These are phyloP conservation scores for Sturmia bella DNA, from an alignment of 2,888 invertebrate species.

Conservation along the genomic window DNA sequence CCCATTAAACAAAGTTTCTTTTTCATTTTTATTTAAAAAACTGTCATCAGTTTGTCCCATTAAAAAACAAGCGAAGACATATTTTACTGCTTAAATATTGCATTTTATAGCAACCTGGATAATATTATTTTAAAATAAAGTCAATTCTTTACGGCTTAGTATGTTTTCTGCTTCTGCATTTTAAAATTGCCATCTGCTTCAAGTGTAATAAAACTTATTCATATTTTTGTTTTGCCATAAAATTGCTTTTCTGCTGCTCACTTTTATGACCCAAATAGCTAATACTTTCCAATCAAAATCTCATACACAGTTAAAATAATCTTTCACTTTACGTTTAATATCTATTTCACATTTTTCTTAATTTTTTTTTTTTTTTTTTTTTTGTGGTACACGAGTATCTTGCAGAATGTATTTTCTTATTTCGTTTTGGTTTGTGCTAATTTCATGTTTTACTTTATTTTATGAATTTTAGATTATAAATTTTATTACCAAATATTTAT, in stretches of 20 bases:
- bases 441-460: conserved; percentile 70
- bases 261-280: conserved; percentile 56
- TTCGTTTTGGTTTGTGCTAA: conserved; percentile 65
- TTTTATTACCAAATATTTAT: conserved; percentile 69
- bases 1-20: no score
- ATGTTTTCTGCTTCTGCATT: neutral
- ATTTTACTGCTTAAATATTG: neutral
- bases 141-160: conserved; percentile 26
- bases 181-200: conserved; percentile 55
- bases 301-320: conserved; percentile 66
- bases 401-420: conserved; percentile 58
- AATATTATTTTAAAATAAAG: conserved; percentile 22
- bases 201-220: conserved; percentile 52
- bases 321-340: conserved; percentile 37
- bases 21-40: no score
- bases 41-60: no score
- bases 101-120: neutral
- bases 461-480: conserved; percentile 70
- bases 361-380: neutral
- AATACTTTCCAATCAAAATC: conserved; percentile 64
- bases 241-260: conserved; percentile 14
- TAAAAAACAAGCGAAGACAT: neutral
- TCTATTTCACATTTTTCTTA: conserved; percentile 26
- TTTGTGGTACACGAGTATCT: neutral
- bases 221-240: conserved; percentile 19